A percentile compares a stretch with the other conserved stretches of the same genome.
Evolutionary conservation across 2,888 invertebrate species (phyloP).

Genomic region (Argyresthia goedartella): DNA sequence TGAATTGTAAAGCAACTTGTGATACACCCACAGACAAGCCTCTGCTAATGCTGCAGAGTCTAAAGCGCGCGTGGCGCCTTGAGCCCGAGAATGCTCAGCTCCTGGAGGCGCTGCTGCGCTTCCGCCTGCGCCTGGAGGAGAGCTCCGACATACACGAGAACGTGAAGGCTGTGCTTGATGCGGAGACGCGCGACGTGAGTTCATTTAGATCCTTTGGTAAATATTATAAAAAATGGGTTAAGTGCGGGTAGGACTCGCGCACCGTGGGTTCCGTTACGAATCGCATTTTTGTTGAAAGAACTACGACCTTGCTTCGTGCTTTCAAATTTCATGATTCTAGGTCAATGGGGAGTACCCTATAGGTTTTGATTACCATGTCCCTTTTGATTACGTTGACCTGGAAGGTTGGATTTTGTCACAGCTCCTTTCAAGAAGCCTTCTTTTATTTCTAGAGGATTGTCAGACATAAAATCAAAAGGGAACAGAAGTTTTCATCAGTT

Average conservation of each 20-base stretch:
- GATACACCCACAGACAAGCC: conserved; percentile 92
- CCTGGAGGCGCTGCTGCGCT: conserved; percentile 88
- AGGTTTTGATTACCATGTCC: too few species aligned
- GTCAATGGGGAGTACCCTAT: too few species aligned
- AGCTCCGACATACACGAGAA: conserved; percentile 32
- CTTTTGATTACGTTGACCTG: too few species aligned
- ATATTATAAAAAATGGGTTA: neutral
- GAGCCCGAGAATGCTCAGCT: conserved; percentile 79
- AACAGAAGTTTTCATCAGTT: conserved; percentile 71
- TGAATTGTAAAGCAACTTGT: too few species aligned
- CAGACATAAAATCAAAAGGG: conserved; percentile 67
- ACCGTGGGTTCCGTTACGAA: too few species aligned
- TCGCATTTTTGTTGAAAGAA: too few species aligned
- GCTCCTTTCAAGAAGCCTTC: too few species aligned
- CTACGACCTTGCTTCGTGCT: too few species aligned
- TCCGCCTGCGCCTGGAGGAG: conserved; percentile 58
- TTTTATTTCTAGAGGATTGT: conserved; percentile 14
- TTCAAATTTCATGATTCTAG: too few species aligned
- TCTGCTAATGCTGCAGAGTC: conserved; percentile 94
- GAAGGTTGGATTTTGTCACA: too few species aligned
- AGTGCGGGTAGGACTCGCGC: too few species aligned
- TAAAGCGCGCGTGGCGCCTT: conserved; percentile 88
- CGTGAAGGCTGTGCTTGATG: conserved; percentile 64
- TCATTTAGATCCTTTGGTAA: neutral
- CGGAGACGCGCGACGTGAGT: conserved; percentile 62